These are phyloP conservation scores for Beris morrisii DNA, from an alignment of 2,888 invertebrate species.

Conservation along the genomic window DNA sequence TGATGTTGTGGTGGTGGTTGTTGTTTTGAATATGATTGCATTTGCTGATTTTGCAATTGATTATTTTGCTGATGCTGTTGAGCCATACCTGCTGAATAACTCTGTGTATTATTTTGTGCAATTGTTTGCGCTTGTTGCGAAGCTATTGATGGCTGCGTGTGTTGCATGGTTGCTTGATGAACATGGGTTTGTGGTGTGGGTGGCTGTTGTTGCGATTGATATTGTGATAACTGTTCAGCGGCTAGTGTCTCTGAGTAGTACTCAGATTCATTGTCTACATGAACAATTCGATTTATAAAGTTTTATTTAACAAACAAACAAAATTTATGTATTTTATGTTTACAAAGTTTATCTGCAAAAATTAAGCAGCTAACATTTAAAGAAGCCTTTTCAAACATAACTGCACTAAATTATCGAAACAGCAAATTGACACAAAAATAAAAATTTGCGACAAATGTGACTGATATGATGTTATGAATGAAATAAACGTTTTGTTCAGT, in stretches of 20 bases:
- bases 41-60: conserved; percentile 33
- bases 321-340: no score
- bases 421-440: no score
- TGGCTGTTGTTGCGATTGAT: conserved; percentile 50
- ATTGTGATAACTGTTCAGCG: conserved; percentile 57
- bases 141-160: conserved; percentile 51
- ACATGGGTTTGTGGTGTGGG: conserved; percentile 48
- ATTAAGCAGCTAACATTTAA: no score
- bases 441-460: no score
- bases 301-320: no score
- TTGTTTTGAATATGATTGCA: conserved; percentile 41
- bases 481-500: no score
- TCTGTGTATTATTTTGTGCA: conserved; percentile 43
- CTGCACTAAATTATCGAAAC: no score
- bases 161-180: conserved; percentile 41
- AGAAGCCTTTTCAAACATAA: no score
- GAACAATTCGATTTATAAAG: conserved; percentile 1
- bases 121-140: conserved; percentile 52
- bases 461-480: no score
- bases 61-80: conserved; percentile 40
- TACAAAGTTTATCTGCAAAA: no score
- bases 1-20: conserved; percentile 44
- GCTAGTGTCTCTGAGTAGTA: conserved; percentile 58
- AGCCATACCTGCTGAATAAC: conserved; percentile 38
- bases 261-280: conserved; percentile 53